Percentiles rank a stretch among this genome's conserved stretches.
Conservation (phyloP, 2,888 invertebrate species). For the Diploptera punctata region DNA sequence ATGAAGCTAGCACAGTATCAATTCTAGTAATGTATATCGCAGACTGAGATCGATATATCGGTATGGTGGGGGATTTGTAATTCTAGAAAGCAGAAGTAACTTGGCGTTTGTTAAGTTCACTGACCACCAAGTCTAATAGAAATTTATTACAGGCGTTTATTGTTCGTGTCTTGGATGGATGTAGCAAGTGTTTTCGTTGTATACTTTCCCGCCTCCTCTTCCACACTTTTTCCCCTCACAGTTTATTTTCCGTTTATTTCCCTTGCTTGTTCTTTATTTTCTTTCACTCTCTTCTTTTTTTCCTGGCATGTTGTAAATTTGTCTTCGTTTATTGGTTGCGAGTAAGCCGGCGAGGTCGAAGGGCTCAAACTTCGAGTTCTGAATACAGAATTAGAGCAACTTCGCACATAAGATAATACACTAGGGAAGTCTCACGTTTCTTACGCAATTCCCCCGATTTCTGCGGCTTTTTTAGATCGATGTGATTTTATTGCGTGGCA, state of each 20-base stretch:
- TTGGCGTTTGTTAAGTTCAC: neutral
- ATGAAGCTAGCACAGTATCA: too few relatives aligned
- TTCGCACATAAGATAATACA: neutral
- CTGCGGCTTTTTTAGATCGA: too few relatives aligned
- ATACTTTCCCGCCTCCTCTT: too few relatives aligned
- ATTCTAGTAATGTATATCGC: too few relatives aligned
- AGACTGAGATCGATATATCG: too few relatives aligned
- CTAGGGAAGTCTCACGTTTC: neutral
- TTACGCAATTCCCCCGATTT: too few relatives aligned
- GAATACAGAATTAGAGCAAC: constrained; percentile 20
- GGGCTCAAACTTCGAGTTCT: constrained; percentile 17
- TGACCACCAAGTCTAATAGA: constrained; percentile 25
- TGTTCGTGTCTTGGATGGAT: constrained; percentile 18
- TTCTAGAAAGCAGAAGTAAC: too few relatives aligned
- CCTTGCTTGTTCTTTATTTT: neutral
- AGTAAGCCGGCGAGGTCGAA: neutral
- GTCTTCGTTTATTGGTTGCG: constrained; percentile 35
- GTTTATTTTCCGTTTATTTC: constrained; percentile 7
- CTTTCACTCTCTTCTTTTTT: neutral
- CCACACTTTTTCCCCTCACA: neutral
- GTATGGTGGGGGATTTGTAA: too few relatives aligned
- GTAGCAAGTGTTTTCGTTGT: constrained; percentile 17
- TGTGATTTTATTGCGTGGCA: too few relatives aligned
- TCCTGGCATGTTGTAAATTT: constrained; percentile 25
- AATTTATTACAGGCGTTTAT: constrained; percentile 22